Evolutionary conservation across 2,113 vertebrate species (phyloP).

Genomic region (Myotis brandtii): DNA sequence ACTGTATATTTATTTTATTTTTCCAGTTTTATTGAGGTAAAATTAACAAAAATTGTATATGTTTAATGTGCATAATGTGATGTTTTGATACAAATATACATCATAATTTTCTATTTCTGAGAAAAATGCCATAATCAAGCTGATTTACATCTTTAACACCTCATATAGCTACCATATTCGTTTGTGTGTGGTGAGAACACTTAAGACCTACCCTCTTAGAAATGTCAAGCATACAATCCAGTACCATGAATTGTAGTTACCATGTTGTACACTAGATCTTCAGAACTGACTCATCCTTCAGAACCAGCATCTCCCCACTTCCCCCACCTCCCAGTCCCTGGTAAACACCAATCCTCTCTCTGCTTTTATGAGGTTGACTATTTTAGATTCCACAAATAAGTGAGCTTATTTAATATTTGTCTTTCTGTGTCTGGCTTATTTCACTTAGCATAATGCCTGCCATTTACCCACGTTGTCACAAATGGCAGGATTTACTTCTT

Average conservation of each 20-base stretch:
- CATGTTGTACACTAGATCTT: not conserved
- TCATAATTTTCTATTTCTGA: not conserved
- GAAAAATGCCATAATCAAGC: slow-evolving; percentile 8
- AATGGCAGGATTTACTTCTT: not conserved
- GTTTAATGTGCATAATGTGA: not conserved
- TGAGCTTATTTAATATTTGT: not conserved
- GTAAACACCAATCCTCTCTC: not conserved
- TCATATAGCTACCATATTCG: not conserved
- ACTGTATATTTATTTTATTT: not conserved
- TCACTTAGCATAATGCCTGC: not conserved
- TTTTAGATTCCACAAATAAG: not conserved
- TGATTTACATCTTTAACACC: not conserved
- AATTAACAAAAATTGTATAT: not conserved
- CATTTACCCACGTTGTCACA: not conserved
- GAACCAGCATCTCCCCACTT: not conserved
- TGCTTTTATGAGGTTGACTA: not conserved
- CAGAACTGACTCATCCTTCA: not conserved
- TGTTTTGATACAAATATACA: not conserved
- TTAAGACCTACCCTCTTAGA: not conserved
- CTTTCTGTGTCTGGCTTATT: not conserved
- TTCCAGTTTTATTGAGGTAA: not conserved
- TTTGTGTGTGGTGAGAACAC: not conserved
- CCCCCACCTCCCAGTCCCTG: not conserved
- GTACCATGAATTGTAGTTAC: not conserved
- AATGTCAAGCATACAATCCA: not conserved